phyloP scores from a whole-genome alignment of 2,113 vertebrate genomes.

The Bos indicus region DNA sequence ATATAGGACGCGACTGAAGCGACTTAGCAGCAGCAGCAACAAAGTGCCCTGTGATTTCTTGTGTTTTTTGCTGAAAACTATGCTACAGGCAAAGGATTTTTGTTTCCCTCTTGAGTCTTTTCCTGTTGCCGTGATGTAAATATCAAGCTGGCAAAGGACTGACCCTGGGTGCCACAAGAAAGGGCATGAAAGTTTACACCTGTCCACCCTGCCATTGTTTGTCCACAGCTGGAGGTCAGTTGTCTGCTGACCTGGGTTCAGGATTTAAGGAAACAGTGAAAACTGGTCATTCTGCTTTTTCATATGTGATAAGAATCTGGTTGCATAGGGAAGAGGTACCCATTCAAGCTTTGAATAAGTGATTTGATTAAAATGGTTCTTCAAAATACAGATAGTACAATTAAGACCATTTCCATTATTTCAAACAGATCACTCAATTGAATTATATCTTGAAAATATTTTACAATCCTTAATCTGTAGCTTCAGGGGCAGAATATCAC shows the following conservation, averaged over 20 bases:
- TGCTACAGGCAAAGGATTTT: neutral
- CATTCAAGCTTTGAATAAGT: neutral
- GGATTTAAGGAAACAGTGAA: neutral
- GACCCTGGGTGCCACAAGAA: neutral
- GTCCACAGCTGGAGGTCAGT: neutral
- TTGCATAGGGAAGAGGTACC: neutral
- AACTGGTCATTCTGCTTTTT: neutral
- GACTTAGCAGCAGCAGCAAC: neutral
- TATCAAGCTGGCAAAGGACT: neutral
- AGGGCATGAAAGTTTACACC: neutral
- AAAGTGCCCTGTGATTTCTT: neutral
- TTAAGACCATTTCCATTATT: neutral
- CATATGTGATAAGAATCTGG: neutral
- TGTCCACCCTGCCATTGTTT: neutral
- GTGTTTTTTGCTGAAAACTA: neutral
- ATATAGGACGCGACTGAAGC: accelerated
- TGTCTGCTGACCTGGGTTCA: neutral
- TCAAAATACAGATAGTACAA: neutral
- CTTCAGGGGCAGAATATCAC: neutral
- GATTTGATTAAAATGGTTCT: neutral
- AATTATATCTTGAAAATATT: neutral
- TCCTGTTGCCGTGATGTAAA: neutral
- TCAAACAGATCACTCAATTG: neutral
- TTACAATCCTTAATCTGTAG: neutral
- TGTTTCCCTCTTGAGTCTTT: neutral